Conservation (phyloP, 2,888 invertebrate genomes). For the Lomographa bimaculata region DNA sequence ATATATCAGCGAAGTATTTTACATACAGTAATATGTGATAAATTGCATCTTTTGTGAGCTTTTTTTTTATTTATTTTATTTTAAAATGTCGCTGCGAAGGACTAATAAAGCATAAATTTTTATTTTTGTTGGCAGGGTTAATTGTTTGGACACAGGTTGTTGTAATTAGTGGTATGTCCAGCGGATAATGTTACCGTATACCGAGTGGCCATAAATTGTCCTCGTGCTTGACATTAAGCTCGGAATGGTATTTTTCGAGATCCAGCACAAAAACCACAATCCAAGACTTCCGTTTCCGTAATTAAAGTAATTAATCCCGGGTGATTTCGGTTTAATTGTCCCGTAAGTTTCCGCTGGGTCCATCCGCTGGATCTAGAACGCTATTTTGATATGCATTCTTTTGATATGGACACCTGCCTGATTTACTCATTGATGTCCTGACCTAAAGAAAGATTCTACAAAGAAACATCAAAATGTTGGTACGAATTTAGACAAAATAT, state of each 20-base stretch:
- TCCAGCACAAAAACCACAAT: conserved; percentile 50
- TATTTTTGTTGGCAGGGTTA: conserved; percentile 16
- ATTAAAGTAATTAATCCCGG: conserved; percentile 75
- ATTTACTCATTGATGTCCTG: not conserved
- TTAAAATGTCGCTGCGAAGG: conserved; percentile 1
- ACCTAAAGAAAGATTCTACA: too few relatives aligned
- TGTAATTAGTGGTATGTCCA: conserved; percentile 28
- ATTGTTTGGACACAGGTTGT: conserved; percentile 20
- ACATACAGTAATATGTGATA: conserved; percentile 17
- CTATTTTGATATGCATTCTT: conserved; percentile 26
- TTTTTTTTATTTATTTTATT: not conserved
- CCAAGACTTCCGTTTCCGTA: conserved; percentile 75
- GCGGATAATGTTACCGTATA: conserved; percentile 31
- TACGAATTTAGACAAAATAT: too few relatives aligned
- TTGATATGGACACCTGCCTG: conserved; percentile 20
- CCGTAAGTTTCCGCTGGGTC: conserved; percentile 61
- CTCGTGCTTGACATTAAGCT: conserved; percentile 55
- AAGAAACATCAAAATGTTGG: too few relatives aligned
- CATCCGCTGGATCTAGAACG: conserved; percentile 49
- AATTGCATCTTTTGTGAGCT: conserved; percentile 3
- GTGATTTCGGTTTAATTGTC: conserved; percentile 75
- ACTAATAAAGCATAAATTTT: too few relatives aligned
- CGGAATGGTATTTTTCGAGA: conserved; percentile 54
- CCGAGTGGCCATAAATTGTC: conserved; percentile 41
- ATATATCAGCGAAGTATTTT: conserved; percentile 8